phyloP scores from a whole-genome alignment of 1,140 invertebrate genomes.

The Eriosoma lanigerum region DNA sequence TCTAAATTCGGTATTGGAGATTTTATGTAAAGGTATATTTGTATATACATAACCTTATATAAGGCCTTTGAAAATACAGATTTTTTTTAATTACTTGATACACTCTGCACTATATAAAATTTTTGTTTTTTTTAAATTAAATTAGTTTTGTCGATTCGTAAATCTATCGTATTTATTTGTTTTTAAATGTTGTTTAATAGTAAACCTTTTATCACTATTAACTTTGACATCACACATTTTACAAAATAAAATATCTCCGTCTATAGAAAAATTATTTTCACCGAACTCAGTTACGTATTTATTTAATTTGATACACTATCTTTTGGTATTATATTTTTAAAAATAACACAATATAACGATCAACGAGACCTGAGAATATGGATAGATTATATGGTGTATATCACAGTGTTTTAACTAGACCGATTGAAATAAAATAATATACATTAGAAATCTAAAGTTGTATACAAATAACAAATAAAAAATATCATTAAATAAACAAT shows the following conservation, averaged over 20 bases:
- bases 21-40: neutral
- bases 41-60: neutral
- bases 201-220: neutral
- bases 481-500: neutral
- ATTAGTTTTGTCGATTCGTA: neutral
- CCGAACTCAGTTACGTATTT: neutral
- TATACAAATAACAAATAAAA: no score
- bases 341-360: neutral
- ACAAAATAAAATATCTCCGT: neutral
- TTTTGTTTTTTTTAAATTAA: neutral
- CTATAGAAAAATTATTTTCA: neutral
- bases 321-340: neutral
- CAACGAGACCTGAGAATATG: neutral
- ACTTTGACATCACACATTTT: neutral
- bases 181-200: neutral
- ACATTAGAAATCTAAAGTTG: no score
- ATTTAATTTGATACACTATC: neutral
- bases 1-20: neutral
- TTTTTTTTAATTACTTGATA: neutral
- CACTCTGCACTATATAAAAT: no score
- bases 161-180: neutral
- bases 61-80: neutral
- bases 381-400: no score
- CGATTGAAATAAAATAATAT: neutral
- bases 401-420: neutral